A percentile compares a stretch with the other conserved stretches of the same genome.
phyloP scores from a whole-genome alignment of 2,113 vertebrate species.

The Thomomys bottae region DNA sequence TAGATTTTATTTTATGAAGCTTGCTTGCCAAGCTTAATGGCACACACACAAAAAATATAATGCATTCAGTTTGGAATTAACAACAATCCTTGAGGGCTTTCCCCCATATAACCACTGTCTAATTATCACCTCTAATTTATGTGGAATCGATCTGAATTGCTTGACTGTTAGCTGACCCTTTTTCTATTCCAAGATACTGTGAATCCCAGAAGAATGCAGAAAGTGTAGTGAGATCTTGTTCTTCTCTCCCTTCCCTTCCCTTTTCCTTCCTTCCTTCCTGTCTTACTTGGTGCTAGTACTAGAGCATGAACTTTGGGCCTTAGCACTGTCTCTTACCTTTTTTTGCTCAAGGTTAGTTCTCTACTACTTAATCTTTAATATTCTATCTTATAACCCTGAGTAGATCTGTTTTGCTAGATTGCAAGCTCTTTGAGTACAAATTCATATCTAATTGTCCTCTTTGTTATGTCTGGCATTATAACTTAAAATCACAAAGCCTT shows the following conservation, averaged over 20 bases:
- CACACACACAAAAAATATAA: not conserved
- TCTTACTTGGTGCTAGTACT: not conserved
- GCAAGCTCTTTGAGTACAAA: not conserved
- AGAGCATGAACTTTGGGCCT: no score
- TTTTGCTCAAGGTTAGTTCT: no score
- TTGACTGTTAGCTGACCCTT: not conserved
- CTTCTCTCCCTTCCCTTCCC: no score
- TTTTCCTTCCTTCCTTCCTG: no score
- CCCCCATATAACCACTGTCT: not conserved
- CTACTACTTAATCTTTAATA: no score
- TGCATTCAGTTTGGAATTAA: slow-evolving; percentile 37
- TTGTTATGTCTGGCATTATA: slow-evolving; percentile 8
- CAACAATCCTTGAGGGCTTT: not conserved
- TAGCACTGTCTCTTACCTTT: no score
- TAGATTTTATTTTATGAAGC: slow-evolving; percentile 43
- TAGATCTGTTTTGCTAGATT: not conserved
- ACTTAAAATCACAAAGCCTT: not conserved
- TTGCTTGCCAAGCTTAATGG: slow-evolving; percentile 30
- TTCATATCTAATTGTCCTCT: slow-evolving; percentile 43
- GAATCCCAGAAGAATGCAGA: not conserved
- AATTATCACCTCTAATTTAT: not conserved
- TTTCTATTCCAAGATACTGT: not conserved
- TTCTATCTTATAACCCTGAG: not conserved
- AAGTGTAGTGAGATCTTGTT: not conserved
- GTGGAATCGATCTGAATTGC: not conserved